Base-by-base conservation (phyloP, 1,140 invertebrate species). In the Triops cancriformis region DNA sequence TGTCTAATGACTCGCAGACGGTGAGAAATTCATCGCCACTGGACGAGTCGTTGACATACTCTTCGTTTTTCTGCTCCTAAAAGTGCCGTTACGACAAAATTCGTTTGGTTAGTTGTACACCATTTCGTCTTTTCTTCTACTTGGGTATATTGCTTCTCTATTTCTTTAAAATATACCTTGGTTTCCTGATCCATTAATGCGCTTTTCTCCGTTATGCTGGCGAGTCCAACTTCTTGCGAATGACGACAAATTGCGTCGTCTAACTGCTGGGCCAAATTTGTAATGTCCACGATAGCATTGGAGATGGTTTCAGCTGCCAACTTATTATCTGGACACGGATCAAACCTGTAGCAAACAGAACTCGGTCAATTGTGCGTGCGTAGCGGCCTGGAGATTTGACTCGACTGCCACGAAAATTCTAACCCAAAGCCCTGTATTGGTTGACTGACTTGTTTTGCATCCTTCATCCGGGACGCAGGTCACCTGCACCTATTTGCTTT, bases 221-320 rank as follows among this genome's bases (percentile, higher is more conserved):
- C 10, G 6, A 64, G 23, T 23, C 51, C 51, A 14, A 64, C 14
- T 64, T 64, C 51, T 64, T 64, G 51, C n/a, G 51, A 18, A 23
- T 43, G 26, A 42, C 37, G 72, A 78, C 74, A 64, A 23, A 84
- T 85, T 83, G 83, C 85, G 10, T 86, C 86, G 80, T 91, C 90
- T 72, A 91, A 82, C 77, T 89, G 88, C 80, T 91, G 90, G 1
- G 90, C 89, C 1, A 91, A 85, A 73, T 86, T 86, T 9, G 89
- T 89, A 0, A 91, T 89, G 82, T 90, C 89, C n/a, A 86, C 83
- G 37, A 91, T 83, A 81, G 87, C 87, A 79, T 88, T 87, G 10
- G 88, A 87, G 42, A 91, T 91, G 11, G 90, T 88, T 72, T 90
- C 88, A 9, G 90, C 86, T 1, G 90, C 89, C 74, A 89, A 72